phyloP scores from a whole-genome alignment of 2,888 invertebrate genomes.

The Patella pellucida region DNA sequence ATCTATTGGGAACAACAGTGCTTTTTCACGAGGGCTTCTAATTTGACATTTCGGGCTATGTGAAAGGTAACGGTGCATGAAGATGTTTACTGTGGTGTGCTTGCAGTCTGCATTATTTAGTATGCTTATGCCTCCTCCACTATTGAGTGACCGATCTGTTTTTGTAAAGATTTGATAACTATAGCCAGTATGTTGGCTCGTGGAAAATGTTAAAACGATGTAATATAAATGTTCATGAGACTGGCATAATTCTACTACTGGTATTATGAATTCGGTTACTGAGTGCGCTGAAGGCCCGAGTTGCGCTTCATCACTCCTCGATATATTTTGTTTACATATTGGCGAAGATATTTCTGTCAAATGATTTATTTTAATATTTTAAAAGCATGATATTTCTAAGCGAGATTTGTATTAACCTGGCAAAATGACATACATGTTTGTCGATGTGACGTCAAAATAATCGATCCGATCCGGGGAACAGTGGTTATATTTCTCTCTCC shows the following conservation, averaged over 20 bases:
- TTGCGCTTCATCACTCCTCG: no score
- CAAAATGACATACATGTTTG: slow-evolving; percentile 5
- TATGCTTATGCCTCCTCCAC: not conserved
- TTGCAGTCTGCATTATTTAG: not conserved
- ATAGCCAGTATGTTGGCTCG: not conserved
- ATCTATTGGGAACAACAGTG: slow-evolving; percentile 2
- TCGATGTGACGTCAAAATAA: slow-evolving; percentile 48
- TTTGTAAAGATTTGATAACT: not conserved
- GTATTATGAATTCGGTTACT: no score
- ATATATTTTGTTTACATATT: no score
- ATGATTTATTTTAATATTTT: no score
- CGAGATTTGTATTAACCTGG: no score
- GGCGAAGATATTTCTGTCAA: no score
- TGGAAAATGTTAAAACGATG: slow-evolving; percentile 3
- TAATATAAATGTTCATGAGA: no score
- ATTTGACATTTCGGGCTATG: slow-evolving; percentile 11
- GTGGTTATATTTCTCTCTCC: slow-evolving; percentile 46
- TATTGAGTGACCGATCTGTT: slow-evolving; percentile 3
- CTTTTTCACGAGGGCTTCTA: slow-evolving; percentile 6
- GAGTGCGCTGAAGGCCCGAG: no score
- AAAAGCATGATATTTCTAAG: no score
- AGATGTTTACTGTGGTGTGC: slow-evolving; percentile 2
- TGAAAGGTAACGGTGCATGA: slow-evolving; percentile 11
- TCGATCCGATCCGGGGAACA: slow-evolving; percentile 69
- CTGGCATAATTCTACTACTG: no score